These are phyloP conservation scores for human (Homo sapiens) DNA, from an alignment of 2,113 vertebrate species.

Conservation along the genomic window DNA sequence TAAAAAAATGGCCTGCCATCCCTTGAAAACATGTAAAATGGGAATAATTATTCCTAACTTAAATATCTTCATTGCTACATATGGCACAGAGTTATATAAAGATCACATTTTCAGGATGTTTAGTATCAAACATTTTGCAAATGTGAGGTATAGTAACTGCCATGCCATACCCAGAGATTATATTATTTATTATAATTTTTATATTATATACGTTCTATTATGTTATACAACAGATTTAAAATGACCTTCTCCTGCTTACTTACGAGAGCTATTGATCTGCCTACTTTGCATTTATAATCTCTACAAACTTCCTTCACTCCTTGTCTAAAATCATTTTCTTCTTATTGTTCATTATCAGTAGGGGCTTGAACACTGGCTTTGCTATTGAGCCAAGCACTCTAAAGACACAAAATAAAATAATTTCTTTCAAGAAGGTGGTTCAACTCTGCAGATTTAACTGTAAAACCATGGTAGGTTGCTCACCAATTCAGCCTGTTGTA, in stretches of 20 bases:
- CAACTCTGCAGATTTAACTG: background rate
- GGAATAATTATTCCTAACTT: background rate
- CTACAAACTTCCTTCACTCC: background rate
- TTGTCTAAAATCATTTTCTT: background rate
- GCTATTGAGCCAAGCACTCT: background rate
- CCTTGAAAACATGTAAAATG: background rate
- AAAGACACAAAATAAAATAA: background rate
- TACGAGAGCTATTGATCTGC: background rate
- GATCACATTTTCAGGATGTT: background rate
- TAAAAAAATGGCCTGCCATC: no score
- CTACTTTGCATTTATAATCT: background rate
- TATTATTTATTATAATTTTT: no score
- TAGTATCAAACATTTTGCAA: background rate
- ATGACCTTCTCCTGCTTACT: background rate
- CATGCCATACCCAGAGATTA: rapidly evolving
- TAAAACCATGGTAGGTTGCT: rapidly evolving
- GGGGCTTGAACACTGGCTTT: background rate
- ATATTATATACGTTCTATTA: no score
- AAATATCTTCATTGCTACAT: background rate
- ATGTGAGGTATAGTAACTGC: rapidly evolving
- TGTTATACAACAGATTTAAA: background rate
- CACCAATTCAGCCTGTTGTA: background rate
- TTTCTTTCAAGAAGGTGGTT: background rate
- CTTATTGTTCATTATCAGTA: background rate
- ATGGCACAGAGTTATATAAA: background rate